A percentile compares a stretch with the other conserved stretches of the same genome.
Evolutionary conservation across 2,888 invertebrate genomes (phyloP).

Genomic region (Agrypnus murinus): DNA sequence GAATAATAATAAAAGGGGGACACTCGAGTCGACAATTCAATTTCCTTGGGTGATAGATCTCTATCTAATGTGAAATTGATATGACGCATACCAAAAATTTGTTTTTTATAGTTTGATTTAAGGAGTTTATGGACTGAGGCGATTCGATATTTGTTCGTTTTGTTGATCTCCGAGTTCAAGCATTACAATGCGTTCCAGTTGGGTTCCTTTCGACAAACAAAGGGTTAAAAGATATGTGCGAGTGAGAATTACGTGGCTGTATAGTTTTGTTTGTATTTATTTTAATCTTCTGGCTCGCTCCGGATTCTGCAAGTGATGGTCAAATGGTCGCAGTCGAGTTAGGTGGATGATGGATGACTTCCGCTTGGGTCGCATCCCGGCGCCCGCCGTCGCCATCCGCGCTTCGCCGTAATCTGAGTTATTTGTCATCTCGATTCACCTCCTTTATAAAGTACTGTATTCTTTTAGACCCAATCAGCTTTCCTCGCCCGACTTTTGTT

Average conservation of each 20-base stretch:
- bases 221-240: conserved; percentile 27
- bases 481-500: conserved; percentile 68
- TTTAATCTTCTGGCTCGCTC: conserved; percentile 16
- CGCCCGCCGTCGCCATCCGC: conserved; percentile 67
- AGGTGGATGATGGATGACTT: conserved; percentile 67
- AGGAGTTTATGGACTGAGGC: conserved; percentile 42
- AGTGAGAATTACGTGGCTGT: conserved; percentile 27
- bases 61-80: conserved; percentile 70
- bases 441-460: conserved; percentile 69
- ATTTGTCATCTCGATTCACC: conserved; percentile 71
- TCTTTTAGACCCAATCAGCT: conserved; percentile 70
- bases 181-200: conserved; percentile 23
- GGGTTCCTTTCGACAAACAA: conserved; percentile 27
- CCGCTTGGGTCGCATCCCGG: conserved; percentile 64
- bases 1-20: conserved; percentile 69
- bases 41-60: conserved; percentile 70
- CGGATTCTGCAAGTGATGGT: conserved; percentile 50
- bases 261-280: conserved; percentile 11
- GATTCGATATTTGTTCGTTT: conserved; percentile 35
- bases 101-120: conserved; percentile 61
- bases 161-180: conserved; percentile 2
- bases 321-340: conserved; percentile 52
- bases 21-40: conserved; percentile 69
- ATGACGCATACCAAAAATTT: conserved; percentile 66
- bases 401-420: conserved; percentile 67